A percentile compares a stretch with the other conserved stretches of the same genome.
These are phyloP conservation scores for Cavia porcellus DNA, from an alignment of 2,113 vertebrate genomes.

Conservation along the genomic window DNA sequence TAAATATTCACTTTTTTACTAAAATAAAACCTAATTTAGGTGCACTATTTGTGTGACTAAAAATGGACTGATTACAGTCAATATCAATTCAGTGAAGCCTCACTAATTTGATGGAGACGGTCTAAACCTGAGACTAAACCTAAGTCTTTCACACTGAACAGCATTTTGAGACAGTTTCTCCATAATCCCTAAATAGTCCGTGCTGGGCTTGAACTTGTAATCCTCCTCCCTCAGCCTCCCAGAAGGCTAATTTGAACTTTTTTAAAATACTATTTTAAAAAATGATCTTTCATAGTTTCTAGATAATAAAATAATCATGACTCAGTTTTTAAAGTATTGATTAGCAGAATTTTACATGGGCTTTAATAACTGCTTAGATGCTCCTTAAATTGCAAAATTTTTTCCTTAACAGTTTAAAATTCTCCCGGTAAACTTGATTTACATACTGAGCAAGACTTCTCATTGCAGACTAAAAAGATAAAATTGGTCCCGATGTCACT, in stretches of 20 bases:
- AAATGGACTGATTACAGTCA: not conserved
- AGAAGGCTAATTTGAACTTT: not conserved
- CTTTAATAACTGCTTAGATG: not conserved
- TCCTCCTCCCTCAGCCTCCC: not conserved
- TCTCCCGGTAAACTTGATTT: accelerated
- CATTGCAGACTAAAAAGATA: not conserved
- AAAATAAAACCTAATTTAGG: not conserved
- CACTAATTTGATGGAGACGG: not conserved
- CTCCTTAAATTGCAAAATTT: not conserved
- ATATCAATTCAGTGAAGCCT: not conserved
- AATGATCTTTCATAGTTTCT: not conserved
- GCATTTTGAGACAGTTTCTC: not conserved
- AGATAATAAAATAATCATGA: not conserved
- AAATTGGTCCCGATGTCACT: too few species aligned
- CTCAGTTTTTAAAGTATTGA: not conserved
- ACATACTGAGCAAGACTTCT: not conserved
- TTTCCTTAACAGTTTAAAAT: not conserved
- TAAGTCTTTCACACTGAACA: not conserved
- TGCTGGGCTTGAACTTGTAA: not conserved
- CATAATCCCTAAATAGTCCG: not conserved
- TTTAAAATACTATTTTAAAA: not conserved
- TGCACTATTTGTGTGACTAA: not conserved
- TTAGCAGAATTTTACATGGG: not conserved
- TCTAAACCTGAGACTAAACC: not conserved
- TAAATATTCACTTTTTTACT: not conserved